Base-by-base conservation (phyloP, 2,113 vertebrate genomes). In the Otus sunia region DNA sequence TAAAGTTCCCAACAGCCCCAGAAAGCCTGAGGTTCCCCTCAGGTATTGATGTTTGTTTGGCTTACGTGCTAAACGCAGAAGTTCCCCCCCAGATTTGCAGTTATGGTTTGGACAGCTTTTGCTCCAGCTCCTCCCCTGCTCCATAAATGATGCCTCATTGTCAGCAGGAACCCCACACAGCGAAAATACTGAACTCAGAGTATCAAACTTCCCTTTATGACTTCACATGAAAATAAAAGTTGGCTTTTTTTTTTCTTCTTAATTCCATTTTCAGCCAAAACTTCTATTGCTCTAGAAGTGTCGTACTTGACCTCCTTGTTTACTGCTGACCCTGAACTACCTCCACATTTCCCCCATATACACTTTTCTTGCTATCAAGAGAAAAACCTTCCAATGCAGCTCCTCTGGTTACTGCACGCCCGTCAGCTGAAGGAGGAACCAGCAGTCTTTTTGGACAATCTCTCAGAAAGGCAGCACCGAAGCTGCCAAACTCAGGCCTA, bases 101-200 rank as follows among this genome's bases (percentile, higher is more conserved):
- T 20, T 45, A 62, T 0, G 10, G 29, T 37, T 36, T 37, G 16
- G 68, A 25, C 43, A 53, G 34, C 15, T 64, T 75, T 90, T 1
- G 1, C 20, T 55, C 39, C 71, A 39, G 5, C 0, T 2, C 5
- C 12, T 59, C 41, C 16, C 29, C 22, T 25, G 39, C 60, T 83
- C 34, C 0, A 0, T 25, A 77, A 79, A 64, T 0, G 3, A 19
- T 47, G 67, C 16, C 10, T 1, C 4, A 5, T 4, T 11, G 37
- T 69, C 29, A 58, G 29, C 37, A 36, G 30, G 37, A 91, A 19
- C 8, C 22, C 30, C 32, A 23, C 8, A 16, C 16, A 82, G 20
- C 27, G 23, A 62, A 50, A 37, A 69, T 3, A 29, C 27, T 26
- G 12, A 96, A 56, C 15, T 55, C 27, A 11, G 27, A 23, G 25